phyloP scores from a whole-genome alignment of 2,888 invertebrate species.

The Diaphora mendica region DNA sequence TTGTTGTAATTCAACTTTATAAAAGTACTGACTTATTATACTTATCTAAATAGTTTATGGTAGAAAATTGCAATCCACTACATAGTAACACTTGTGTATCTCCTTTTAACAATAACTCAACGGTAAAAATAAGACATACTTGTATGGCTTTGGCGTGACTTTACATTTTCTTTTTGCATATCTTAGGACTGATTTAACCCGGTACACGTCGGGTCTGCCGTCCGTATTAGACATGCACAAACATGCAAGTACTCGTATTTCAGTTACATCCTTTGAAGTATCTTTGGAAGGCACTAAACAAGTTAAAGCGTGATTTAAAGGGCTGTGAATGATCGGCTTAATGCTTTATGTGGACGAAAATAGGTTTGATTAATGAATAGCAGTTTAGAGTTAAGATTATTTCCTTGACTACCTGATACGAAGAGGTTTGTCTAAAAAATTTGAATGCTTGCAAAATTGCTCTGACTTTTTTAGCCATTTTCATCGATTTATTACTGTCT shows the following conservation, averaged over 20 bases:
- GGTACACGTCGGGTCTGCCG: constrained; percentile 39
- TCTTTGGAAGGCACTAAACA: constrained; percentile 41
- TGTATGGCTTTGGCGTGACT: constrained; percentile 4
- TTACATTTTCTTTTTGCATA: constrained; percentile 50
- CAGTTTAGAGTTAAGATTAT: background rate
- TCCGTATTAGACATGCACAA: constrained; percentile 10
- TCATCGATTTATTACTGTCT: background rate
- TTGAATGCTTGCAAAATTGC: background rate
- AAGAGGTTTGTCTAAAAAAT: background rate
- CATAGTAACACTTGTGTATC: background rate
- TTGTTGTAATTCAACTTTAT: too few relatives aligned
- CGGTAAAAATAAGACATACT: constrained; percentile 13
- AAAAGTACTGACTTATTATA: too few relatives aligned
- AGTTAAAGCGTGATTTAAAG: constrained; percentile 43
- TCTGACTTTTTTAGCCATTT: background rate
- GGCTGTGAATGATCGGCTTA: constrained; percentile 30
- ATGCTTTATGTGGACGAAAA: constrained; percentile 12
- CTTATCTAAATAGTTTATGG: background rate
- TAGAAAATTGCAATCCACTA: background rate
- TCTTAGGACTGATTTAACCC: constrained; percentile 54
- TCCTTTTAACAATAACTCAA: background rate
- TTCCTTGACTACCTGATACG: background rate
- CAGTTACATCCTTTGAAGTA: constrained; percentile 45
- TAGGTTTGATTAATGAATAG: constrained; percentile 8
- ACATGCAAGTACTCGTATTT: constrained; percentile 14